These are phyloP conservation scores for Copidosoma aretas DNA, from an alignment of 2,888 invertebrate genomes.

Conservation along the genomic window DNA sequence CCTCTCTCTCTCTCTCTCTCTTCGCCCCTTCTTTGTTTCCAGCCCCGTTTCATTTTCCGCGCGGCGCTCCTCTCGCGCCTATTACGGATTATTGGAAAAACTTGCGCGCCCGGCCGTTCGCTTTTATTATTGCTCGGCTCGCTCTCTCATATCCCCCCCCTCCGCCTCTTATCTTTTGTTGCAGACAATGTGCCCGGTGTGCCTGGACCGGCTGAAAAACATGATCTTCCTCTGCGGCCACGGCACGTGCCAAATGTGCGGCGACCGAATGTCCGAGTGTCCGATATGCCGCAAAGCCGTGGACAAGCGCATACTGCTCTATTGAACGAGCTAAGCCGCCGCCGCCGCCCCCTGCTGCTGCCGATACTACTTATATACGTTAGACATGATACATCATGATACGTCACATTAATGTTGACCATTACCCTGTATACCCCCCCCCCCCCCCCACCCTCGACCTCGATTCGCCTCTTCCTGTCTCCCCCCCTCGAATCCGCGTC, in stretches of 20 bases:
- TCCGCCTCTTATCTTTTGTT: constrained; percentile 51
- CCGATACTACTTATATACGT: too few species aligned
- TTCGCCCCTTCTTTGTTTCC: too few species aligned
- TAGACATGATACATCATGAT: too few species aligned
- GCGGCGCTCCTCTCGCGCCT: neutral
- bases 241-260: constrained; percentile 98
- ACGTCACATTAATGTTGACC: too few species aligned
- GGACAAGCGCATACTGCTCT: constrained; percentile 92
- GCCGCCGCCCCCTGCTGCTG: too few species aligned
- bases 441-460: neutral
- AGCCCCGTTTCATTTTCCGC: neutral
- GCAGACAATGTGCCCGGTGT: constrained; percentile 98
- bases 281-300: constrained; percentile 97
- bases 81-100: neutral
- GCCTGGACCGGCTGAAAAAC: constrained; percentile 95
- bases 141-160: neutral
- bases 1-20: constrained; percentile 1
- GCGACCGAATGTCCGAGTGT: constrained; percentile 96
- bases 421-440: neutral
- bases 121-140: constrained; percentile 4
- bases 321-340: constrained; percentile 63
- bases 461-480: too few species aligned
- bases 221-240: constrained; percentile 99
- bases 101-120: constrained; percentile 1
- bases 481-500: constrained; percentile 9